Evolutionary conservation across 2,797 vertebrate species (phyloP).

Genomic region (Lepus oiostolus): DNA sequence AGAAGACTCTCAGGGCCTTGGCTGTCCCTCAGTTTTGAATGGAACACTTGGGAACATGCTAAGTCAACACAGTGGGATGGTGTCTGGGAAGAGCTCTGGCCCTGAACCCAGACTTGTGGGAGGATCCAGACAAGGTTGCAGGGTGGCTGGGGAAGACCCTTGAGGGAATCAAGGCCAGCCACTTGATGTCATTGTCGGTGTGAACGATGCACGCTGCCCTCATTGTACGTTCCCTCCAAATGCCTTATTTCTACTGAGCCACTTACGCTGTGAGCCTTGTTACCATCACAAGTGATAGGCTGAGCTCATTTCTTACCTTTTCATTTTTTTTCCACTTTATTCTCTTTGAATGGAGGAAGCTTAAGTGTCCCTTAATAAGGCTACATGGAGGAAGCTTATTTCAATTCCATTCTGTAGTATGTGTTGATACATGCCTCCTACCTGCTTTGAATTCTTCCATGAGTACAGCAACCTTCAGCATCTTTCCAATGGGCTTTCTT

Average conservation of each 20-base stretch:
- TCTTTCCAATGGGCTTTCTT: neutral
- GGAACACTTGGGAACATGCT: neutral
- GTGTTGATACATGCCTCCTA: neutral
- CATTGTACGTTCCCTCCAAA: neutral
- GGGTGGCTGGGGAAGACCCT: too few species aligned
- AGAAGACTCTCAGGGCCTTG: neutral
- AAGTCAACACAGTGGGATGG: neutral
- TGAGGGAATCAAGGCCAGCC: neutral
- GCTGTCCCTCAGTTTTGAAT: neutral
- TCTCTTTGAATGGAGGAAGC: neutral
- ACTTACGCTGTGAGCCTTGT: neutral
- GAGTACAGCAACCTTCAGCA: neutral
- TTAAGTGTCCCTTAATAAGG: too few species aligned
- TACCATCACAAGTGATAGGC: neutral
- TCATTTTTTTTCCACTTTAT: slow-evolving; percentile 3
- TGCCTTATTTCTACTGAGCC: neutral
- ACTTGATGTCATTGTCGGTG: neutral
- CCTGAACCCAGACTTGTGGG: neutral
- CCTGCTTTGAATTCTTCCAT: neutral
- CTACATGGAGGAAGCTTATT: neutral
- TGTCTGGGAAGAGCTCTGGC: neutral
- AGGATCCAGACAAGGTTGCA: neutral
- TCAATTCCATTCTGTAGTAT: neutral
- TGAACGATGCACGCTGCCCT: neutral
- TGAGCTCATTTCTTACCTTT: neutral